These are phyloP conservation scores for Grammomys surdaster DNA, from an alignment of 2,113 vertebrate genomes.

Conservation along the genomic window DNA sequence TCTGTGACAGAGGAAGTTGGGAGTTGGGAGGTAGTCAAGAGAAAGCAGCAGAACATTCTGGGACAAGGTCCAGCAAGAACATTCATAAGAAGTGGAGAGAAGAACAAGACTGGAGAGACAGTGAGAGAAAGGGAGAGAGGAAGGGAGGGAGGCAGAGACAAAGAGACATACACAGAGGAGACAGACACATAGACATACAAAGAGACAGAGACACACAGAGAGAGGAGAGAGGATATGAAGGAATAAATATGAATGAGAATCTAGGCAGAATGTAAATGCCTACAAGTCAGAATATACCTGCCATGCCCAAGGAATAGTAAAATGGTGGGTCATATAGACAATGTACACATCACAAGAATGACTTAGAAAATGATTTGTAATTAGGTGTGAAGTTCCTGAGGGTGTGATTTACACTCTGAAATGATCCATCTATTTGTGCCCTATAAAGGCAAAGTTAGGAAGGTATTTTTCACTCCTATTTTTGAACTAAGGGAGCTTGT, in stretches of 20 bases:
- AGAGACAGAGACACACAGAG: neutral
- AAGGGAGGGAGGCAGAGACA: neutral
- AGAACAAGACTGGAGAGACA: too few species aligned
- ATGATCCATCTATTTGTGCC: neutral
- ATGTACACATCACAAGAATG: neutral
- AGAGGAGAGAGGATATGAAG: neutral
- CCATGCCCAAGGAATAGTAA: neutral
- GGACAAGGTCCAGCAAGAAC: neutral
- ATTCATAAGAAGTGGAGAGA: neutral
- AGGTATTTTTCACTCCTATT: neutral
- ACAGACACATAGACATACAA: neutral
- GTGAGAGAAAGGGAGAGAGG: neutral
- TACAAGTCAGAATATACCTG: neutral
- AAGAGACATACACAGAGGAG: neutral
- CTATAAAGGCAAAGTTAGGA: neutral
- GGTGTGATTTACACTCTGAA: neutral
- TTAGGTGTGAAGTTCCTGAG: neutral
- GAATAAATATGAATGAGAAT: neutral
- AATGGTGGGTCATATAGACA: neutral
- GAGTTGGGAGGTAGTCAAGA: neutral
- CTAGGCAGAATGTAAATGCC: neutral
- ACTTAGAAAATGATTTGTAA: neutral
- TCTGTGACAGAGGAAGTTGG: neutral
- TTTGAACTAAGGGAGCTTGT: neutral
- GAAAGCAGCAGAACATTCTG: neutral